Percentiles rank a stretch among this genome's conserved stretches.
These are phyloP conservation scores for Himalopsyche kuldschensis DNA, from an alignment of 2,888 invertebrate species.

Conservation along the genomic window DNA sequence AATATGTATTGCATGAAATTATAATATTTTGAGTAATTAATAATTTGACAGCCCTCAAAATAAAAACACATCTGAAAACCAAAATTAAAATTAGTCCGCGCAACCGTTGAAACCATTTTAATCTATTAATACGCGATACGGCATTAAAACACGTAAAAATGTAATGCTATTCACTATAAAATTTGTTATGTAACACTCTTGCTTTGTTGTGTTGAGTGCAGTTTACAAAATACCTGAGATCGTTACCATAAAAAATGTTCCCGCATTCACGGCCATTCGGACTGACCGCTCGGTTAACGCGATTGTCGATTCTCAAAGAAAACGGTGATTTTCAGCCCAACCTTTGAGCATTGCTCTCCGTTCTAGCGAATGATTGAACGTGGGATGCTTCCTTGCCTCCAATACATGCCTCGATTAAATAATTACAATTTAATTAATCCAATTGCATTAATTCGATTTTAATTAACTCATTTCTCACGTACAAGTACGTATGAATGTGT, in stretches of 20 bases:
- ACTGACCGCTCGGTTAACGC: neutral
- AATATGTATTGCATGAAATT: too few species aligned
- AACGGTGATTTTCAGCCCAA: neutral
- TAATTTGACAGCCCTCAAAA: too few species aligned
- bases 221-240: conserved; percentile 1
- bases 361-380: neutral
- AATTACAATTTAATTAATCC: neutral
- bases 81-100: neutral
- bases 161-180: neutral
- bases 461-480: neutral
- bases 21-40: too few species aligned
- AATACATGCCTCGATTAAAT: neutral
- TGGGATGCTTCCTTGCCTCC: neutral
- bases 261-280: neutral
- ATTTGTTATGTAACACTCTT: neutral
- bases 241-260: neutral
- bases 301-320: neutral
- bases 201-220: neutral
- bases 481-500: neutral
- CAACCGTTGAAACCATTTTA: neutral
- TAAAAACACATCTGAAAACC: neutral
- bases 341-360: neutral
- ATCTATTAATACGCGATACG: neutral
- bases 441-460: neutral
- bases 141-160: neutral